A percentile compares a stretch with the other conserved stretches of the same genome.
phyloP scores from a whole-genome alignment of 2,888 invertebrate genomes.

The Sussaba pulchella region DNA sequence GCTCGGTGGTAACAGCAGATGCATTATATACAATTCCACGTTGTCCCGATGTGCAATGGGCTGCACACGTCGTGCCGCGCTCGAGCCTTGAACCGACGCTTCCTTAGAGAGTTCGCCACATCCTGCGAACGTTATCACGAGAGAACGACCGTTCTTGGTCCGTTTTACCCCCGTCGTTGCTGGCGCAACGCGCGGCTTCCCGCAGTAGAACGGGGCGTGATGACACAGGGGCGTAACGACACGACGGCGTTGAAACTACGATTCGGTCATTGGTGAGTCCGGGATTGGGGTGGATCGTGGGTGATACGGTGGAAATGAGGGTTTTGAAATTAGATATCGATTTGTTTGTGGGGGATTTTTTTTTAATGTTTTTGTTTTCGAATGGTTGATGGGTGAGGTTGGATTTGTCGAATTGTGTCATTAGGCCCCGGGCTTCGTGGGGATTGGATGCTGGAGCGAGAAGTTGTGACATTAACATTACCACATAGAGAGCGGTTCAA shows the following conservation, averaged over 20 bases:
- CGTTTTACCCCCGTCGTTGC: background rate
- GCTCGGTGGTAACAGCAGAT: constrained; percentile 9
- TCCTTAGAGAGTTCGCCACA: constrained; percentile 43
- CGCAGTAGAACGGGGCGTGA: background rate
- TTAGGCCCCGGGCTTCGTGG: background rate
- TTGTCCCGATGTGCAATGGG: background rate
- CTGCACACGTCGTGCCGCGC: background rate
- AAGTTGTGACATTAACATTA: constrained; percentile 28
- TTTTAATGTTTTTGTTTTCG: too few species aligned
- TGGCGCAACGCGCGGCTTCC: too few species aligned
- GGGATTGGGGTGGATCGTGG: too few species aligned
- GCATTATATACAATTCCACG: constrained; percentile 33
- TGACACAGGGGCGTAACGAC: constrained; percentile 15
- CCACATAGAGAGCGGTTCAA: constrained; percentile 50
- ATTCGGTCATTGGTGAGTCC: too few species aligned
- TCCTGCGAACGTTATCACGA: constrained; percentile 55
- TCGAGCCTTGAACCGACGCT: constrained; percentile 15
- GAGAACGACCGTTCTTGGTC: constrained; percentile 24
- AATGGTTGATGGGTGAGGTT: too few species aligned
- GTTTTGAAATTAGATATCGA: background rate
- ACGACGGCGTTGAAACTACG: too few species aligned
- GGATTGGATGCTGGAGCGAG: background rate
- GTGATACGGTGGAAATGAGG: too few species aligned
- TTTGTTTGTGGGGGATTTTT: background rate
- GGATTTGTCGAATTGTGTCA: background rate